phyloP scores from a whole-genome alignment of 1,140 invertebrate genomes.

The Papilio machaon region DNA sequence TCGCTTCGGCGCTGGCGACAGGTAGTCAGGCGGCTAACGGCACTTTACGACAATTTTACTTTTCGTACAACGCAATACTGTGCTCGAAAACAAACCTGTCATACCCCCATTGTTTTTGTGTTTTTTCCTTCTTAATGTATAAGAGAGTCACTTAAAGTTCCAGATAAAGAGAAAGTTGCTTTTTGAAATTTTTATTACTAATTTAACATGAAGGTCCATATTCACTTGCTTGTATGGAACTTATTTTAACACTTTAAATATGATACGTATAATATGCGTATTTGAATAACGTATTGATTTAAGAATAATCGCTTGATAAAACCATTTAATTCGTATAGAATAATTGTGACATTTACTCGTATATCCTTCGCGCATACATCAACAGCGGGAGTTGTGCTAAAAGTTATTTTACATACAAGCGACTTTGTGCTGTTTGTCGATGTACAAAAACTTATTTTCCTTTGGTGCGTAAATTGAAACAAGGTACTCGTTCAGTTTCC shows the following conservation, averaged over 20 bases:
- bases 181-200: conserved; percentile 21
- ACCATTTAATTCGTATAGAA: conserved; percentile 36
- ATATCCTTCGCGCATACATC: conserved; percentile 62
- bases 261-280: neutral
- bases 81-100: conserved; percentile 37
- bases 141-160: conserved; percentile 11
- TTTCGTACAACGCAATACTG: conserved; percentile 56
- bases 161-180: conserved; percentile 31
- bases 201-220: neutral
- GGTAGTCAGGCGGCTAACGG: conserved; percentile 74
- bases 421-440: conserved; percentile 35
- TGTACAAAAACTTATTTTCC: conserved; percentile 50
- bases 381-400: conserved; percentile 55
- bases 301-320: conserved; percentile 33
- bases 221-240: neutral
- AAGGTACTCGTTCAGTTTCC: conserved; percentile 76
- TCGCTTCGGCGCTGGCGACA: conserved; percentile 60
- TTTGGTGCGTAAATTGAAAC: conserved; percentile 52
- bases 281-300: neutral
- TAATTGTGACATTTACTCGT: conserved; percentile 61
- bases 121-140: conserved; percentile 12
- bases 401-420: conserved; percentile 37
- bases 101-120: conserved; percentile 22
- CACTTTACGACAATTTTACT: conserved; percentile 61
- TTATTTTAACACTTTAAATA: neutral